Evolutionary conservation across 2,113 vertebrate genomes (phyloP).

Genomic region (Phodopus roborovskii): DNA sequence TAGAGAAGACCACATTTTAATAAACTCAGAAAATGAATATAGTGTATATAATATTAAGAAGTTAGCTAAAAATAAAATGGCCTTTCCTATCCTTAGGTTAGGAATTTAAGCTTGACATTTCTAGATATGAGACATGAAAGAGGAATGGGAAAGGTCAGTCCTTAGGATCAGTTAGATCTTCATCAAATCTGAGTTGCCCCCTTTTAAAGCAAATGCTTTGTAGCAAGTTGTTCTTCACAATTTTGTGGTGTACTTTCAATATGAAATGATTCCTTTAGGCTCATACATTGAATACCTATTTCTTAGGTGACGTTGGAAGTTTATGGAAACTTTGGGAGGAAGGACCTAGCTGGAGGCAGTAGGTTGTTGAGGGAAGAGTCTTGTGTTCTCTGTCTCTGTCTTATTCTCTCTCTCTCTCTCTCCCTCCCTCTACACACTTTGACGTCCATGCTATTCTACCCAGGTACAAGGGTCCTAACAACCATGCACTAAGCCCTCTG

Average conservation of each 20-base stretch:
- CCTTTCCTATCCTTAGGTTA: not conserved
- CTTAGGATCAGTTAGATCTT: not conserved
- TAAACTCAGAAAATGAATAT: not conserved
- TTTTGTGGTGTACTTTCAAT: not conserved
- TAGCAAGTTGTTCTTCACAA: not conserved
- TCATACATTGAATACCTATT: not conserved
- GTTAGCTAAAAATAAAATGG: not conserved
- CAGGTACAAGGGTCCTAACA: not conserved
- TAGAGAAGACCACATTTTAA: not conserved
- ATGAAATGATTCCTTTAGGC: not conserved
- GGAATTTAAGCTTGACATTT: not conserved
- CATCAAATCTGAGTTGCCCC: not conserved
- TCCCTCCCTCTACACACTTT: not conserved
- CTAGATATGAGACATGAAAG: not conserved
- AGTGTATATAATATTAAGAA: not conserved
- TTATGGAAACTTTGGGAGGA: not conserved
- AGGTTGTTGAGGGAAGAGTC: not conserved
- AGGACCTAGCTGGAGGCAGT: not conserved
- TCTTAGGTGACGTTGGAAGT: not conserved
- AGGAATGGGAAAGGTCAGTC: not conserved
- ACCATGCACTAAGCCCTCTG: not conserved
- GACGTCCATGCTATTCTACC: not conserved
- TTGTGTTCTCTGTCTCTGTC: not conserved
- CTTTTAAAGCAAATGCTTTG: not conserved
- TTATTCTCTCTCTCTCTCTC: too few relatives aligned